phyloP scores from a whole-genome alignment of 2,888 invertebrate genomes.

The Erebia epiphron region DNA sequence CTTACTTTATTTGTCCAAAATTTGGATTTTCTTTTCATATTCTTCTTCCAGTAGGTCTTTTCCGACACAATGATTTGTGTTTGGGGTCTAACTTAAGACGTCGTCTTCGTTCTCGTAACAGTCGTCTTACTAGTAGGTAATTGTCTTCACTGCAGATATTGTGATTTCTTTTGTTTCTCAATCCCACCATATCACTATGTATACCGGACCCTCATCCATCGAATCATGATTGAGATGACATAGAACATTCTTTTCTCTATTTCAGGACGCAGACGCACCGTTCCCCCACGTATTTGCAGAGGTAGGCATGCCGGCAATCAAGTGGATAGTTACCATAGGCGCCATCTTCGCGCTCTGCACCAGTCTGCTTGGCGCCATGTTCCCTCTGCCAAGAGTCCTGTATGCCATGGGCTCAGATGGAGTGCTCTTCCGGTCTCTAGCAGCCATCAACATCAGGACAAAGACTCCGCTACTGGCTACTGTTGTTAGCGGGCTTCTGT shows the following conservation, averaged over 20 bases:
- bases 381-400: constrained; percentile 92
- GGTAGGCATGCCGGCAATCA: constrained; percentile 89
- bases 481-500: constrained; percentile 87
- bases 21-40: too few relatives aligned
- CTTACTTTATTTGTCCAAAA: too few relatives aligned
- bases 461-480: constrained; percentile 92
- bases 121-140: too few relatives aligned
- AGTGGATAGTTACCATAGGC: constrained; percentile 95
- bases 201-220: too few relatives aligned
- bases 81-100: too few relatives aligned
- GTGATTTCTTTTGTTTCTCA: too few relatives aligned
- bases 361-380: constrained; percentile 93
- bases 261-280: constrained; percentile 91
- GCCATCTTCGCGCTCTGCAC: constrained; percentile 96
- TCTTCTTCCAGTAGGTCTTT: too few relatives aligned
- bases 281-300: constrained; percentile 92
- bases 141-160: too few relatives aligned
- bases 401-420: constrained; percentile 97
- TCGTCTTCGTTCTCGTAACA: too few relatives aligned
- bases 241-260: background rate
- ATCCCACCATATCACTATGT: too few relatives aligned
- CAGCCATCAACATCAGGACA: constrained; percentile 87
- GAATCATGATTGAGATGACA: background rate
- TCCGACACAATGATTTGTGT: too few relatives aligned
- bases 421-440: constrained; percentile 88